Evolutionary conservation across 2,113 vertebrate genomes (phyloP).

Genomic region (Heteronetta atricapilla): DNA sequence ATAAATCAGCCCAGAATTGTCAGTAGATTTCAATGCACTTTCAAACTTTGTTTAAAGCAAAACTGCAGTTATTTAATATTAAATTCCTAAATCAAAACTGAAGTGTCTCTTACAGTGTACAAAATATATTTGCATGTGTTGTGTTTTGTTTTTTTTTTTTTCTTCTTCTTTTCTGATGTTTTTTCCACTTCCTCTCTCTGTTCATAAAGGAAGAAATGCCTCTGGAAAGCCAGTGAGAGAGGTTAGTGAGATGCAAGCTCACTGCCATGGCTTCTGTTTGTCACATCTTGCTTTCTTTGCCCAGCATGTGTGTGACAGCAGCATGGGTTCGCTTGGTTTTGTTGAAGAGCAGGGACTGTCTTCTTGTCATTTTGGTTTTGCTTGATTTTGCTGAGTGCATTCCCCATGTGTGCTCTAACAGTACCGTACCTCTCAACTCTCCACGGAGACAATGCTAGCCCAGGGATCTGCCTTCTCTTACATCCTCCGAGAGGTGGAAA

Average conservation of each 20-base stretch:
- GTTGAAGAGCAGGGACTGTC: not conserved
- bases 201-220: constrained; percentile 90
- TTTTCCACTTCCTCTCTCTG: constrained; percentile 76
- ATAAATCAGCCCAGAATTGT: constrained; percentile 23
- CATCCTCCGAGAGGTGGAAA: constrained; percentile 19
- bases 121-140: constrained; percentile 52
- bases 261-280: constrained; percentile 80
- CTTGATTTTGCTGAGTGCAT: constrained; percentile 73
- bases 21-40: constrained; percentile 37
- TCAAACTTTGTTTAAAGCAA: not conserved
- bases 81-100: not conserved
- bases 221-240: constrained; percentile 94
- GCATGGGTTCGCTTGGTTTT: constrained; percentile 63
- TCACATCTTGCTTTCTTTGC: constrained; percentile 78
- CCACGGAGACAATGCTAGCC: constrained; percentile 19
- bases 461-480: not conserved
- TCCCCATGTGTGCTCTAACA: constrained; percentile 55
- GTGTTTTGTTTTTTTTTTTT: not conserved
- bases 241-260: constrained; percentile 89
- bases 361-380: constrained; percentile 4
- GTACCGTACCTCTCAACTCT: constrained; percentile 73
- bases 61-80: not conserved
- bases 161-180: constrained; percentile 69
- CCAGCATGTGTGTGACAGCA: constrained; percentile 73
- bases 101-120: not conserved